Evolutionary conservation across 2,888 invertebrate genomes (phyloP).

Genomic region (Rhorus exstirpatorius): DNA sequence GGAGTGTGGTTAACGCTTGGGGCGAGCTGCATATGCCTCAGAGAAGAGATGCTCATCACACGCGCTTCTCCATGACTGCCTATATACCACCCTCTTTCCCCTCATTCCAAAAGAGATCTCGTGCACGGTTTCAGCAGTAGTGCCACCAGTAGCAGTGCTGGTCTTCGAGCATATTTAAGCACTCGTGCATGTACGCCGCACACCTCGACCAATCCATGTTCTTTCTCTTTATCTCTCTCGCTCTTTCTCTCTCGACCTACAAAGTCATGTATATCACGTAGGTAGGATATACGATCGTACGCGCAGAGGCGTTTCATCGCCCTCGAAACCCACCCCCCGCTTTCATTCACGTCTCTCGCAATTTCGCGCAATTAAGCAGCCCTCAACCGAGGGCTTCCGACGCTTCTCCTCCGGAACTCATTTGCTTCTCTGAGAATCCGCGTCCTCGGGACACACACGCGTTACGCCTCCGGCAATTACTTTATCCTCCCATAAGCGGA

Average conservation of each 20-base stretch:
- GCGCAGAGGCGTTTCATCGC: constrained; percentile 51
- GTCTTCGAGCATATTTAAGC: constrained; percentile 61
- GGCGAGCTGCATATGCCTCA: constrained; percentile 47
- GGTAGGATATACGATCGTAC: constrained; percentile 34
- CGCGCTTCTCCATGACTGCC: constrained; percentile 48
- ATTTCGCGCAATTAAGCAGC: constrained; percentile 68
- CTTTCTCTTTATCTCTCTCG: constrained; percentile 4
- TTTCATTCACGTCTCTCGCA: constrained; percentile 50
- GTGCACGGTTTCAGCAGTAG: constrained; percentile 39
- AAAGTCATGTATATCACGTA: constrained; percentile 46
- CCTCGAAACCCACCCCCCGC: constrained; percentile 16
- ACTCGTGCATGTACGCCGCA: constrained; percentile 40
- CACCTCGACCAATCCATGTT: constrained; percentile 44
- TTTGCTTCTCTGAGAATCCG: constrained; percentile 55
- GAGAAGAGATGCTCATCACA: constrained; percentile 63
- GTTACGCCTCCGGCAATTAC: constrained; percentile 58
- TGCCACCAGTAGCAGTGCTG: constrained; percentile 20
- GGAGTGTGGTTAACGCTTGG: constrained; percentile 57
- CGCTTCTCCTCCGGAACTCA: constrained; percentile 55
- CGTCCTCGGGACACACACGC: constrained; percentile 49
- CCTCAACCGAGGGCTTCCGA: constrained; percentile 51
- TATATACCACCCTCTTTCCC: constrained; percentile 19
- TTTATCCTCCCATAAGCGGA: constrained; percentile 54
- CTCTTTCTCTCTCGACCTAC: constrained; percentile 26
- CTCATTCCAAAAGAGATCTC: constrained; percentile 52